Conservation (phyloP, 2,113 vertebrate species). For the Xiphophorus hellerii region DNA sequence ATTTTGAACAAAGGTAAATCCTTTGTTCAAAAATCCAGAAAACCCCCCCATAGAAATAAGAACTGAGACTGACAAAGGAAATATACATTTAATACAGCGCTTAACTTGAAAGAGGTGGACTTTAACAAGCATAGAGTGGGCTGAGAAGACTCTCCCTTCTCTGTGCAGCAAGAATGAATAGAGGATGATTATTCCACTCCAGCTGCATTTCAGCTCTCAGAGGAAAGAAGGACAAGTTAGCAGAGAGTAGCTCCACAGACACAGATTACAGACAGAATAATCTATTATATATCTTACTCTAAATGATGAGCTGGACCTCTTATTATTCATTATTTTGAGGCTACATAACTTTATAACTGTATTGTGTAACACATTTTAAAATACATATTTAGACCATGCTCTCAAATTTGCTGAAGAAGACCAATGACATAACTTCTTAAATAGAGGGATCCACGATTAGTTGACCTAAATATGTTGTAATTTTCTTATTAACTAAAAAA, state of each 20-base stretch:
- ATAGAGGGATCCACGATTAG: neutral
- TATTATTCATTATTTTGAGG: neutral
- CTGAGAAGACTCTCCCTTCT: conserved; percentile 38
- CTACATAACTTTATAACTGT: no score
- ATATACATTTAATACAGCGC: conserved; percentile 39
- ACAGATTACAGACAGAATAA: conserved; percentile 5
- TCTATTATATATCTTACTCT: conserved; percentile 4
- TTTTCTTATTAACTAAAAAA: no score
- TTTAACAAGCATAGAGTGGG: conserved; percentile 42
- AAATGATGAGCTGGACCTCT: conserved; percentile 1
- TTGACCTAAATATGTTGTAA: no score
- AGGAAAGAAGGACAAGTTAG: conserved; percentile 37
- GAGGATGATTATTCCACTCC: conserved; percentile 56
- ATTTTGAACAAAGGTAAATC: neutral
- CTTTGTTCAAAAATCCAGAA: neutral
- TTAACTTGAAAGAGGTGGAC: conserved; percentile 42
- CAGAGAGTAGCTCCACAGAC: conserved; percentile 12
- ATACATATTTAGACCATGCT: neutral
- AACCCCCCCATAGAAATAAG: conserved; percentile 11
- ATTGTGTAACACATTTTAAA: no score
- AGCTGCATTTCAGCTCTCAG: conserved; percentile 37
- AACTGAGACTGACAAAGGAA: conserved; percentile 17
- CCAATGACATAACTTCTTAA: neutral
- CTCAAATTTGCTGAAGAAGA: neutral
- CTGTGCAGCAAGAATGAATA: conserved; percentile 41